These are phyloP conservation scores for Alviniconcha strummeri DNA, from an alignment of 2,888 invertebrate genomes.

Conservation along the genomic window DNA sequence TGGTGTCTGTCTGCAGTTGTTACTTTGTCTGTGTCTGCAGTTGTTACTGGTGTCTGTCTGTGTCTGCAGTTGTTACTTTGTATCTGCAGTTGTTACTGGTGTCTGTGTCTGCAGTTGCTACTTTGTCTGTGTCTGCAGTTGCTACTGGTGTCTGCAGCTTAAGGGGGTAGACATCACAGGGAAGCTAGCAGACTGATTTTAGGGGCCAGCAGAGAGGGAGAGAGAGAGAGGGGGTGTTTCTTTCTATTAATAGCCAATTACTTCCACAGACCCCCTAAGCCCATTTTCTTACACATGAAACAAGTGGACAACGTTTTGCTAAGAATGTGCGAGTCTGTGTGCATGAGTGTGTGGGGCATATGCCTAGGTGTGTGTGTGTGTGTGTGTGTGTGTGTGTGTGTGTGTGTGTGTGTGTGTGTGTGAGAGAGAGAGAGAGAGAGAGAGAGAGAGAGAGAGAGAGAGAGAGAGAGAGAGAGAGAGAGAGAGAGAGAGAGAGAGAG, in stretches of 20 bases:
- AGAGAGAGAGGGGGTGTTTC: too few species aligned
- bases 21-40: background rate
- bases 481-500: conserved; percentile 5
- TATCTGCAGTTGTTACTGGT: background rate
- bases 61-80: background rate
- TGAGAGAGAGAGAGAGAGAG: background rate
- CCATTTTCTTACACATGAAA: too few species aligned
- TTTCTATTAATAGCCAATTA: too few species aligned
- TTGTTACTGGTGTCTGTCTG: background rate
- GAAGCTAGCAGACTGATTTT: too few species aligned
- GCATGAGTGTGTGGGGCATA: background rate
- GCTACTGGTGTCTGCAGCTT: background rate
- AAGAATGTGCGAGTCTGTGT: conserved; percentile 7
- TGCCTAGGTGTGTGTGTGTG: background rate
- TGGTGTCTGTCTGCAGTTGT: background rate
- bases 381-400: conserved; percentile 16
- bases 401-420: background rate
- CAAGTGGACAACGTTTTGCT: too few species aligned
- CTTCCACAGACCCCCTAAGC: too few species aligned
- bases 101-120: background rate
- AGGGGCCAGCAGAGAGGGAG: too few species aligned
- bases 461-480: background rate
- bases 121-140: background rate
- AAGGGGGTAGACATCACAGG: too few species aligned
- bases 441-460: conserved; percentile 4